Base-by-base conservation (phyloP, 2,888 invertebrate species). In the Phymatocera aterrima region DNA sequence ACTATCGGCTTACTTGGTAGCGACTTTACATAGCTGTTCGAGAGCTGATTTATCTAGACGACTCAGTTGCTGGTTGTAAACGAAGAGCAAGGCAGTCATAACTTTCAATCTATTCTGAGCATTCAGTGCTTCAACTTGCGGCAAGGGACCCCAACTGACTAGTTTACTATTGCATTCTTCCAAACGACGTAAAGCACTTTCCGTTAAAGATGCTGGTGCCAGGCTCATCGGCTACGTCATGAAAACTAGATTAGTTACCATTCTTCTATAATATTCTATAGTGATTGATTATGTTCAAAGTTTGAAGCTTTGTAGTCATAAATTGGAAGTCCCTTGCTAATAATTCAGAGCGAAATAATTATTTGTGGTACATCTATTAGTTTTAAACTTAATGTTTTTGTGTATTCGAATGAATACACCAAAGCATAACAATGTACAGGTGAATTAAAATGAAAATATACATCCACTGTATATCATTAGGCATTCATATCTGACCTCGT, bases 41-140 rank as follows among this genome's bases (percentile, higher is more conserved):
- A 97, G 90, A 37, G 96, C 94, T 77, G 95, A 94, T 88, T 95
- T 95, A 80, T 95, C 95, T 82, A 97, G 93, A 84, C 95, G 93
- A 86, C 95, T 95, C 82, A 98, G 92, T 86, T 97, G 96, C 86
- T 95, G 94, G 91, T 97, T 97, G 91, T 96, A 98, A 83, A 97
- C 94, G 90, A 97, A 97, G 79, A 98, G 92, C 46, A 99, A 92
- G 75, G 97, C 96, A 0, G 97, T 95, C 93, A 98, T 94, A n/a
- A 98, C 95, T 90, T 95, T 95, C 83, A 96, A 93, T 80, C 98
- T 93, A 91, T 98, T 98, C 90, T 98, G 97, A 57, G 98, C 97
- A 91, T 97, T 97, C 40, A 99, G 93, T 24, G 94, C 94, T 90
- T 98, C 98, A 61, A 98, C 95, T 89, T 97, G 97, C 15, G 96